Evolutionary conservation across 2,797 vertebrate genomes (phyloP), one percentile per base, ranked within the genome.

Genomic region (Microcaecilia unicolor): DNA sequence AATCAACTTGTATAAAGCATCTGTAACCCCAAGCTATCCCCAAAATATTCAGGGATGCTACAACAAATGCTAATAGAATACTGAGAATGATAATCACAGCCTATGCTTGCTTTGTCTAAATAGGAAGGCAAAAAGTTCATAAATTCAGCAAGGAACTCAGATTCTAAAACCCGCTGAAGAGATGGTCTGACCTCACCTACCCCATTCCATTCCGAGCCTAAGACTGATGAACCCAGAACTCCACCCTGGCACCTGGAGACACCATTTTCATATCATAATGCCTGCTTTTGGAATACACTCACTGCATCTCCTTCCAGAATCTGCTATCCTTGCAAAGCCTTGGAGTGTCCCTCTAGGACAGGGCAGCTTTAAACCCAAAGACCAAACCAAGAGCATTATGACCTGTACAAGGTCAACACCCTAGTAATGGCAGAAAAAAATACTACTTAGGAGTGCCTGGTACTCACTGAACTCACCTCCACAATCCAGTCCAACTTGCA

Each of bases 401-500:
- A 25, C 41, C 29, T 44, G 25, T 24, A 44, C 16, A 41, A n/a
- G 21, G 51, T 38, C 5, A 27, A 55, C 50, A 49, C 30, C 51
- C 44, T 29, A 38, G 18, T 28, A 56, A 45, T 46, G 59, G 38
- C 50, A 63, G 34, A n/a, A n/a, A n/a, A 34, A 58, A 62, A 41
- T 14, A 1, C 55, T 7, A 37, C 55, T 22, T 57, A 35, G 50
- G 48, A 51, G 58, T 12, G 25, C 4, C 28, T 34, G 54, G 69
- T 44, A 21, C 52, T 17, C 41, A 10, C 47, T 18, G 10, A 19
- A 35, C 23, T 17, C 53, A 58, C 56, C 58, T 67, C 79, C 80
- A 72, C 76, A 79, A 80, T 78, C 70, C 75, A 44, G 76, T 74
- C 80, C 80, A 83, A 71, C 80, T 76, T 76, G 81, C 21, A 28